These are phyloP conservation scores for Clepsis dumicolana DNA, from an alignment of 2,888 invertebrate genomes.

Conservation along the genomic window DNA sequence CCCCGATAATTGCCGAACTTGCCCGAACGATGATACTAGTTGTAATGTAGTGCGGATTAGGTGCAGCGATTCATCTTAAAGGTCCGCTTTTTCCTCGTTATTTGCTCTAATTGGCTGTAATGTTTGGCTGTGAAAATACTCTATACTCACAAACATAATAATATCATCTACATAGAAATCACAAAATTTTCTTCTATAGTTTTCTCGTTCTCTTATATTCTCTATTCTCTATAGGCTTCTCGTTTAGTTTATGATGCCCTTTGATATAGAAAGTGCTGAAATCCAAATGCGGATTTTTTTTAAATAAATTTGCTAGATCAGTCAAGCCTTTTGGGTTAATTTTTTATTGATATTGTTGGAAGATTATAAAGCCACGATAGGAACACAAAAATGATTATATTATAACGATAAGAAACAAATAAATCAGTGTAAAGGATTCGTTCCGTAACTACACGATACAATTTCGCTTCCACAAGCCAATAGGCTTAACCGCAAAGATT, in stretches of 20 bases:
- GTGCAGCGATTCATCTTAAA: conserved; percentile 38
- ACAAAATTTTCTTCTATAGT: background rate
- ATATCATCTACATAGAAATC: background rate
- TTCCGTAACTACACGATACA: conserved; percentile 30
- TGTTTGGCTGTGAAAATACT: background rate
- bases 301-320: no score
- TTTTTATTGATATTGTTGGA: no score
- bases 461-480: conserved; percentile 54
- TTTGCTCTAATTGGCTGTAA: conserved; percentile 19
- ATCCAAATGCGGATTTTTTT: no score
- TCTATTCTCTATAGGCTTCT: no score
- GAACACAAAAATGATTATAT: background rate
- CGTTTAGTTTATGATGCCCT: no score
- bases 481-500: conserved; percentile 83
- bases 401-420: background rate
- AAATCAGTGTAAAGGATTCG: conserved; percentile 24
- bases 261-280: no score
- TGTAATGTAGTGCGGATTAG: conserved; percentile 55
- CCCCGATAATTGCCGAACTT: conserved; percentile 85
- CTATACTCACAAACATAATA: background rate
- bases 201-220: background rate
- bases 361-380: background rate
- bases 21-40: conserved; percentile 64
- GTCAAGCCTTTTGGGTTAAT: no score
- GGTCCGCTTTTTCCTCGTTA: conserved; percentile 22